These are phyloP conservation scores for Phaetusa simplex DNA, from an alignment of 2,113 vertebrate genomes.

Conservation along the genomic window DNA sequence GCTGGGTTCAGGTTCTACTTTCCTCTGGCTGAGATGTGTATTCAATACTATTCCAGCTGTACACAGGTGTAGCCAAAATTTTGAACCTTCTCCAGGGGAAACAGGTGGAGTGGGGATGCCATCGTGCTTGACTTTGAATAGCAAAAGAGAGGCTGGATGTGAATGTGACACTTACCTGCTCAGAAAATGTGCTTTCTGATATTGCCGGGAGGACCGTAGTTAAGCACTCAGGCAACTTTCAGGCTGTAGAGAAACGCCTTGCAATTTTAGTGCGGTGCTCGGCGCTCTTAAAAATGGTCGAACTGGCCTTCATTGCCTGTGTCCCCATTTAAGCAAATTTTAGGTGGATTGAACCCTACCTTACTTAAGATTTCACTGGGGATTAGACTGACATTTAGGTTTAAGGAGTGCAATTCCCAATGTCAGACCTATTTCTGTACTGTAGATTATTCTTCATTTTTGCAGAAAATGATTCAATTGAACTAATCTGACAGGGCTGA, in stretches of 20 bases:
- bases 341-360: background rate
- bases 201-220: background rate
- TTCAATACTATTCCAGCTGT: background rate
- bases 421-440: constrained; percentile 34
- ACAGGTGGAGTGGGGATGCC: background rate
- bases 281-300: background rate
- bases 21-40: background rate
- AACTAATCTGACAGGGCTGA: constrained; percentile 52
- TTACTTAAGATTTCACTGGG: constrained; percentile 18
- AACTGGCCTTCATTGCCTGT: background rate
- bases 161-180: background rate
- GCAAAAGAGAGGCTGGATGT: background rate
- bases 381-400: constrained; percentile 9
- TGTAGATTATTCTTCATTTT: constrained; percentile 45
- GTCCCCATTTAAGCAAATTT: background rate
- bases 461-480: constrained; percentile 57
- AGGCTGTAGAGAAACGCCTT: background rate
- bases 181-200: background rate
- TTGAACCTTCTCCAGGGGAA: background rate
- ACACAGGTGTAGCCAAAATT: background rate
- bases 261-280: background rate
- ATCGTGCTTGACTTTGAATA: background rate
- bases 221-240: background rate
- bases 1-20: background rate
- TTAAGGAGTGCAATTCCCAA: constrained; percentile 3